Evolutionary conservation across 2,888 invertebrate genomes (phyloP).

Genomic region (Stenolophus ochropezus): DNA sequence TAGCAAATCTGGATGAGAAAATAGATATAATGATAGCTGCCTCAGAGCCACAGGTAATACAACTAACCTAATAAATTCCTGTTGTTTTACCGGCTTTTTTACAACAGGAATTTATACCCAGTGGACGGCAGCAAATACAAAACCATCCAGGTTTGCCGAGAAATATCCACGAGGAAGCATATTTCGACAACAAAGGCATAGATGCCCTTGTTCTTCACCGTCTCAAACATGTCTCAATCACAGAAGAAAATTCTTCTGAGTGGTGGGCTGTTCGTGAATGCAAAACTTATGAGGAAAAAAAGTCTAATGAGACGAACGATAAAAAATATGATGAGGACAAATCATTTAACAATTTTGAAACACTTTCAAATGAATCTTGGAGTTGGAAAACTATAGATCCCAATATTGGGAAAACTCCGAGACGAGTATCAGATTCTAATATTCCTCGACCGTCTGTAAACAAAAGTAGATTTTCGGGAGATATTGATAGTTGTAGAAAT

Average conservation of each 20-base stretch:
- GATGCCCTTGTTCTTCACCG: conserved; percentile 83
- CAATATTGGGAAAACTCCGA: conserved; percentile 66
- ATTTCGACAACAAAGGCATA: conserved; percentile 30
- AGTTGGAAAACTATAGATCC: conserved; percentile 67
- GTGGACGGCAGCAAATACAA: conserved; percentile 87
- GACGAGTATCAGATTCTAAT: conserved; percentile 67
- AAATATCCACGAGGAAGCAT: conserved; percentile 63
- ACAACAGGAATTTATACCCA: conserved; percentile 88
- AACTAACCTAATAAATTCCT: conserved; percentile 16
- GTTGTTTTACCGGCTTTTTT: conserved; percentile 42
- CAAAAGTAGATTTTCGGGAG: conserved; percentile 54
- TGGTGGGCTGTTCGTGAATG: conserved; percentile 77
- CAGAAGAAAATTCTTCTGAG: conserved; percentile 76
- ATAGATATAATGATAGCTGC: conserved; percentile 91
- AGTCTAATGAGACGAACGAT: conserved; percentile 36
- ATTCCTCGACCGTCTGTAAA: conserved; percentile 63
- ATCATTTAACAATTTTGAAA: conserved; percentile 40
- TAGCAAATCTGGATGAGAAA: conserved; percentile 92
- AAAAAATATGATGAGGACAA: conserved; percentile 65
- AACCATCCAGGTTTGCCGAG: conserved; percentile 85
- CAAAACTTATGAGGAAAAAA: conserved; percentile 8
- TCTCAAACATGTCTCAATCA: conserved; percentile 85
- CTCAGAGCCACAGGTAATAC: conserved; percentile 88
- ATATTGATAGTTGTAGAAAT: conserved; percentile 53
- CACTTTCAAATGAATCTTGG: conserved; percentile 65